Evolutionary conservation across 92 coral and sea anemone genomes (phyloP).

Genomic region (Ricordea florida): DNA sequence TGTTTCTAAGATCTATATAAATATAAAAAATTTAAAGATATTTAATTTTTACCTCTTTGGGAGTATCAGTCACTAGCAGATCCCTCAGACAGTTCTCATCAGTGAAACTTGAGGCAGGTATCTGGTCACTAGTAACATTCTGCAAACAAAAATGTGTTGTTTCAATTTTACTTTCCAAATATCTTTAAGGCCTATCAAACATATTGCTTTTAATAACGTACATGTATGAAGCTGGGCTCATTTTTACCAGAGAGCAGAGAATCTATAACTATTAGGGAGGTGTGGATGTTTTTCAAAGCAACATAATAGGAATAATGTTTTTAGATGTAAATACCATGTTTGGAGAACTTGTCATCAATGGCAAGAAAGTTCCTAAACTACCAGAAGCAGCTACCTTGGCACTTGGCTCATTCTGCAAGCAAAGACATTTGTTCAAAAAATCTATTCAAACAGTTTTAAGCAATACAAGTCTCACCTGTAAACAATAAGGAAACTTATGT

Average conservation of each 20-base stretch:
- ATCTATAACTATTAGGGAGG: slow-evolving; percentile 1
- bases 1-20: not conserved
- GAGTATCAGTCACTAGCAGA: slow-evolving; percentile 1
- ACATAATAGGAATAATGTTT: not conserved
- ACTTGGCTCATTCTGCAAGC: slow-evolving; percentile 10
- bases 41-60: not conserved
- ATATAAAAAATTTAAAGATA: no score
- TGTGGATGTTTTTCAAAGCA: no score
- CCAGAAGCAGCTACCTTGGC: slow-evolving; percentile 2
- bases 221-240: slow-evolving; percentile 1
- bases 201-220: not conserved
- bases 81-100: slow-evolving; percentile 2
- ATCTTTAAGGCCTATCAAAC: no score
- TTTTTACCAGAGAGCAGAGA: not conserved
- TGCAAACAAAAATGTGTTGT: slow-evolving; percentile 4
- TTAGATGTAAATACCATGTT: not conserved
- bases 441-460: no score
- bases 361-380: not conserved
- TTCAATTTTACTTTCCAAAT: not conserved
- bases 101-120: slow-evolving; percentile 3
- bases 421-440: not conserved
- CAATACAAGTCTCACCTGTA: not conserved
- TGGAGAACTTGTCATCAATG: slow-evolving; percentile 3
- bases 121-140: slow-evolving; percentile 3
- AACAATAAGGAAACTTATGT: slow-evolving; percentile 3